These are phyloP conservation scores for Talpa occidentalis DNA, from an alignment of 2,113 vertebrate genomes.

Conservation along the genomic window DNA sequence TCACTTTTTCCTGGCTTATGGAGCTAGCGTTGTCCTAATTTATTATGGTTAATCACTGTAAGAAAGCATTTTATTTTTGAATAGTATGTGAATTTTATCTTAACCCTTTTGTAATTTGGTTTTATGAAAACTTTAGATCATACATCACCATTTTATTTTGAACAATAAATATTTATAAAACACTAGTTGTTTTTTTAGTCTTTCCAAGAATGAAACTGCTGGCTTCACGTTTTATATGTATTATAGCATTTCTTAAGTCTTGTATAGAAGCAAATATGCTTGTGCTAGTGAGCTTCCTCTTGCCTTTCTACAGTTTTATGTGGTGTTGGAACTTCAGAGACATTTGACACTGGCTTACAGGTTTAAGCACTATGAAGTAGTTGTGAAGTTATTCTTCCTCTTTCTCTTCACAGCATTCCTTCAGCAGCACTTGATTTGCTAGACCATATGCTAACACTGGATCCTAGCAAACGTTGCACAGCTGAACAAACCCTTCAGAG, in stretches of 20 bases:
- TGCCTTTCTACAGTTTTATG: constrained; percentile 22
- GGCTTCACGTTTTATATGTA: not conserved
- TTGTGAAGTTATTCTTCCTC: not conserved
- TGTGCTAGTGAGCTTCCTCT: not conserved
- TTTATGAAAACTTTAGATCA: constrained; percentile 12
- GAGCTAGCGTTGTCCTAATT: constrained; percentile 22
- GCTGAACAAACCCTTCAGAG: constrained; percentile 95
- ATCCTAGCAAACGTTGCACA: constrained; percentile 96
- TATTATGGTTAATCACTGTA: not conserved
- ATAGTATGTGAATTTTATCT: not conserved
- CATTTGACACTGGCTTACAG: constrained; percentile 1
- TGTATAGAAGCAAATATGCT: not conserved
- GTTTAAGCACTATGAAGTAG: not conserved
- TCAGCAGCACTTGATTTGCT: constrained; percentile 94
- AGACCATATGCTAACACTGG: constrained; percentile 98
- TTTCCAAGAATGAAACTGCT: constrained; percentile 3
- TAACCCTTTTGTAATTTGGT: constrained; percentile 30
- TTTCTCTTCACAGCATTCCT: constrained; percentile 89
- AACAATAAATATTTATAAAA: not conserved
- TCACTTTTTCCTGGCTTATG: not conserved
- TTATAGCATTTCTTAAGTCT: constrained; percentile 28
- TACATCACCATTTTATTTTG: constrained; percentile 58
- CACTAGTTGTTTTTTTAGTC: not conserved
- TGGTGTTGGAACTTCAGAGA: constrained; percentile 40
- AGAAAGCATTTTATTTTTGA: constrained; percentile 38